A percentile compares a stretch with the other conserved stretches of the same genome.
These are phyloP conservation scores for Drosophila meridiana DNA, from an alignment of 2,888 invertebrate genomes.

Conservation along the genomic window DNA sequence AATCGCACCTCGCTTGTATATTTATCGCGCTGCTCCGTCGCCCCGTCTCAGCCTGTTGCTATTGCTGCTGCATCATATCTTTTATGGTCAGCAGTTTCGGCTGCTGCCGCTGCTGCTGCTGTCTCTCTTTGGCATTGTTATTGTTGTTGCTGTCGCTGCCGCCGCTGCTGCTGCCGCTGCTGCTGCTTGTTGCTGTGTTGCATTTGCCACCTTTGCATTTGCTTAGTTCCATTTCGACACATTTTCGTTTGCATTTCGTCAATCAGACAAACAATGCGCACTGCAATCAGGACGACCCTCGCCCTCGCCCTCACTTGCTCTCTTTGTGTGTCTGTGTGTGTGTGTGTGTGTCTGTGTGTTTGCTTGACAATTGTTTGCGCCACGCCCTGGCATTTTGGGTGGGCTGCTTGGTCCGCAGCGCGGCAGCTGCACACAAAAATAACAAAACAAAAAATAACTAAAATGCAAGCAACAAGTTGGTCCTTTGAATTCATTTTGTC, in stretches of 20 bases:
- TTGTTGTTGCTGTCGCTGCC: slow-evolving; percentile 13
- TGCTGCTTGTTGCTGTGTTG: slow-evolving; percentile 39
- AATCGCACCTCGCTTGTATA: slow-evolving; percentile 63
- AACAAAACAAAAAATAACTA: background rate
- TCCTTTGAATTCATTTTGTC: slow-evolving; percentile 32
- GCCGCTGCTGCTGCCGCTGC: slow-evolving; percentile 3
- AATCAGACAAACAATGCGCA: slow-evolving; percentile 77
- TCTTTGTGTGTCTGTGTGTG: slow-evolving; percentile 1
- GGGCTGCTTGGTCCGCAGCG: slow-evolving; percentile 47
- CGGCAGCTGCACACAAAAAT: slow-evolving; percentile 44
- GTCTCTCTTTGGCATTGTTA: slow-evolving; percentile 18
- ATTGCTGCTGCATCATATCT: slow-evolving; percentile 39
- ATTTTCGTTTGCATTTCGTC: slow-evolving; percentile 80
- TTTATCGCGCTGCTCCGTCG: slow-evolving; percentile 56
- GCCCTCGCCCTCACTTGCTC: slow-evolving; percentile 17
- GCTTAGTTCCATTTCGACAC: slow-evolving; percentile 79
- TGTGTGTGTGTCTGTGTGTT: slow-evolving; percentile 12
- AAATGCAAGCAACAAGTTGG: slow-evolving; percentile 53
- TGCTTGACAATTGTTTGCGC: slow-evolving; percentile 63
- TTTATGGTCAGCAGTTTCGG: slow-evolving; percentile 63
- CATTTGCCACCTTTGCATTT: slow-evolving; percentile 75
- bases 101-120: slow-evolving; percentile 19
- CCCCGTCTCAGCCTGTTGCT: slow-evolving; percentile 19
- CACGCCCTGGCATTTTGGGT: slow-evolving; percentile 70
- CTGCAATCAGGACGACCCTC: slow-evolving; percentile 69